Evolutionary conservation across 2,113 vertebrate genomes (phyloP).

Genomic region (Ammodramus savannarum): DNA sequence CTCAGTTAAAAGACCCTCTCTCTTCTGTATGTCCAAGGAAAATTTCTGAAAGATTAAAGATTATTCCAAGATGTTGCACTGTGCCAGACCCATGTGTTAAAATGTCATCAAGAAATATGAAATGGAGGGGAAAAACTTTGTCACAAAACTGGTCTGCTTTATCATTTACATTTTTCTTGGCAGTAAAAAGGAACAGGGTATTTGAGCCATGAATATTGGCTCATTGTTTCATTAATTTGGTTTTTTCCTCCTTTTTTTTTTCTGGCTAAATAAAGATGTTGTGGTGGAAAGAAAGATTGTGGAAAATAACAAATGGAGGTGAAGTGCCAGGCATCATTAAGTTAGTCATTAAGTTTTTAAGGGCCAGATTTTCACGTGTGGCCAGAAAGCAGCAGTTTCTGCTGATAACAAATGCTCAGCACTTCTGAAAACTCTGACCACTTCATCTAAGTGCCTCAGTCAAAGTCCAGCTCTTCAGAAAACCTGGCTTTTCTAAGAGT

Average conservation of each 20-base stretch:
- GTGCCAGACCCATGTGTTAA: not conserved
- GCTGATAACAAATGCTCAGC: not conserved
- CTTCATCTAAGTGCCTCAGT: not conserved
- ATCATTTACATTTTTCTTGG: slow-evolving; percentile 40
- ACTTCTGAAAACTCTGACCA: not conserved
- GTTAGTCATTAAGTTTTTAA: slow-evolving; percentile 28
- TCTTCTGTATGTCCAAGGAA: not conserved
- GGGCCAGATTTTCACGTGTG: not conserved
- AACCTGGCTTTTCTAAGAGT: not conserved
- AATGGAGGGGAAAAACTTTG: slow-evolving; percentile 4
- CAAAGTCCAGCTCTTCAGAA: not conserved
- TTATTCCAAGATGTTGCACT: not conserved
- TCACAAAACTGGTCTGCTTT: not conserved
- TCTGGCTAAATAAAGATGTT: not conserved
- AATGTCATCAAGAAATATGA: not conserved
- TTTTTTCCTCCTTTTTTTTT: not conserved
- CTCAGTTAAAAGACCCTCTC: not conserved
- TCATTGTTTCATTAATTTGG: not conserved
- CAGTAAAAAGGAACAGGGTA: not conserved
- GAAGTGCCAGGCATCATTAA: not conserved
- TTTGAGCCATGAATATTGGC: not conserved
- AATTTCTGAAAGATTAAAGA: not conserved
- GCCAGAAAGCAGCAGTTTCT: not conserved
- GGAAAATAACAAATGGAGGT: not conserved
- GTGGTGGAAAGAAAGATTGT: not conserved